Conservation (phyloP, 2,113 vertebrate genomes). For the Calonectris borealis region DNA sequence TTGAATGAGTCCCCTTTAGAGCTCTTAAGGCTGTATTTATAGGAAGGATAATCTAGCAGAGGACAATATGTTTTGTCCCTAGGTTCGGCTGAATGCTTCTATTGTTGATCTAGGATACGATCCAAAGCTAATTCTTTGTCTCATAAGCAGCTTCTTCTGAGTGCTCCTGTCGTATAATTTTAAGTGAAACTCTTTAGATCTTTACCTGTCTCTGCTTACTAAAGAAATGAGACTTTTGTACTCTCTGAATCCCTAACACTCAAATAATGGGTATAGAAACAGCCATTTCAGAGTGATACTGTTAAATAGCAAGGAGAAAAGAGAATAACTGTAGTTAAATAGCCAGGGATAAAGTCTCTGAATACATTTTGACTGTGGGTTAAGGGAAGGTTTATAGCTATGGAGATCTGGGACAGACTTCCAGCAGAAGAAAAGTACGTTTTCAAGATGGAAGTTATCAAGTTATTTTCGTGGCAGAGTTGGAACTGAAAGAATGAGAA, state of each 20-base stretch:
- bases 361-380: background rate
- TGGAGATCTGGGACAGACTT: background rate
- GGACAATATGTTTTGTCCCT: slow-evolving; percentile 56
- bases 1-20: slow-evolving; percentile 24
- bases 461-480: background rate
- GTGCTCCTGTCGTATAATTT: background rate
- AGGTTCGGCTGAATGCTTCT: slow-evolving; percentile 23
- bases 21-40: slow-evolving; percentile 46
- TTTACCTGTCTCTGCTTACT: background rate
- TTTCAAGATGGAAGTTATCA: background rate
- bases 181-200: slow-evolving; percentile 1
- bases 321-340: background rate
- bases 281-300: background rate
- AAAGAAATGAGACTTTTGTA: background rate
- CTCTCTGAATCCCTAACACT: background rate
- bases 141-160: background rate
- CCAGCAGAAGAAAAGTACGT: background rate
- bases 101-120: slow-evolving; percentile 11
- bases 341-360: background rate
- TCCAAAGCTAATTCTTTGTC: slow-evolving; percentile 36
- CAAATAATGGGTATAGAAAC: background rate
- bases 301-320: background rate
- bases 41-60: slow-evolving; percentile 29
- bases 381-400: background rate
- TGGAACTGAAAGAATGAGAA: background rate